These are phyloP conservation scores for Drosophila nebulosa DNA, from an alignment of 1,140 invertebrate species.

Conservation along the genomic window DNA sequence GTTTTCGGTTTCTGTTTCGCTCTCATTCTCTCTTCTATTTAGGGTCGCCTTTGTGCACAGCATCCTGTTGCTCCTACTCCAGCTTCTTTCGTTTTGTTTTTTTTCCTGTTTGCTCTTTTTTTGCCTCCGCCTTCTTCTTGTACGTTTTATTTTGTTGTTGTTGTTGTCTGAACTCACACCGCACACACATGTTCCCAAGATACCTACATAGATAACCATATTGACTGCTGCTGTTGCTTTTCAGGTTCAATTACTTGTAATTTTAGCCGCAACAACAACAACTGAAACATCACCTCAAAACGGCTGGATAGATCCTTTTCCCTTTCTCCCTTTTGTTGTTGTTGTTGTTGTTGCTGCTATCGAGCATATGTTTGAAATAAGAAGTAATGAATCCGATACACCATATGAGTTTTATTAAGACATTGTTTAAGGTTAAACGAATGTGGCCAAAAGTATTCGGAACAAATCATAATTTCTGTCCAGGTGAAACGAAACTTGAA, in stretches of 20 bases:
- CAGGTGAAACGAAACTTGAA: too few relatives aligned
- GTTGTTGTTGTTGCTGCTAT: neutral
- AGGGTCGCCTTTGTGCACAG: conserved; percentile 35
- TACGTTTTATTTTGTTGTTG: conserved; percentile 18
- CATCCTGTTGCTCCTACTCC: conserved; percentile 5
- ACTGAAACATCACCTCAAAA: conserved; percentile 16
- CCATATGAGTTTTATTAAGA: neutral
- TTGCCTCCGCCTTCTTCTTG: neutral
- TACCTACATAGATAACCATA: conserved; percentile 22
- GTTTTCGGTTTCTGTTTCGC: neutral
- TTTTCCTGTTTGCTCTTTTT: neutral
- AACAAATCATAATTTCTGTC: too few relatives aligned
- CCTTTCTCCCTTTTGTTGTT: neutral
- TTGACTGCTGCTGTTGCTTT: conserved; percentile 8
- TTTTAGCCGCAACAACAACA: conserved; percentile 69
- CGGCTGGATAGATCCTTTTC: conserved; percentile 12
- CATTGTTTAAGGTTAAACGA: too few relatives aligned
- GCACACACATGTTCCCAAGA: conserved; percentile 9
- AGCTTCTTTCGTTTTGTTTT: neutral
- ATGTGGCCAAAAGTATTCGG: too few relatives aligned
- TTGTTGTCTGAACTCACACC: conserved; percentile 55
- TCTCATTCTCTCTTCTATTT: neutral
- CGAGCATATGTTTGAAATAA: neutral
- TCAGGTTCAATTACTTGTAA: conserved; percentile 75
- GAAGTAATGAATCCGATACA: neutral